phyloP scores from a whole-genome alignment of 2,113 vertebrate species.

The Phyllostomus hastatus region DNA sequence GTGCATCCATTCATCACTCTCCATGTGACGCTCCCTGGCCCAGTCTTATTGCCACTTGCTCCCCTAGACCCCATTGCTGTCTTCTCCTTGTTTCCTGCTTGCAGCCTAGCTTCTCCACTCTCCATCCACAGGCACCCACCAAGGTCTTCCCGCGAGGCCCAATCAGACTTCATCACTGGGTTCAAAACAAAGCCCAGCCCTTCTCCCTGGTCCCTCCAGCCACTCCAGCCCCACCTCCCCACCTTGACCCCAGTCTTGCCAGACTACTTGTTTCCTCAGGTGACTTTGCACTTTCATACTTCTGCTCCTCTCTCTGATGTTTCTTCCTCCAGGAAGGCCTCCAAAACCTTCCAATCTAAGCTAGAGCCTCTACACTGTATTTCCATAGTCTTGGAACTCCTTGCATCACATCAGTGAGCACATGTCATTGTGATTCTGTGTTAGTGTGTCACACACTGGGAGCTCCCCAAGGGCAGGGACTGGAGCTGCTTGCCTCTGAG shows the following conservation, averaged over 20 bases:
- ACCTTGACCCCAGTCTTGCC: not conserved
- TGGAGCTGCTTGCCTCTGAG: not conserved
- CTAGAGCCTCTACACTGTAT: not conserved
- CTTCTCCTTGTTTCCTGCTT: not conserved
- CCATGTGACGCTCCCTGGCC: not conserved
- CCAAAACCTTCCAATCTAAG: not conserved
- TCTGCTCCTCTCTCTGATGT: not conserved
- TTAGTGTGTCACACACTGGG: not conserved
- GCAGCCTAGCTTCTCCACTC: not conserved
- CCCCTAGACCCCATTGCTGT: not conserved
- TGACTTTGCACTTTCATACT: not conserved
- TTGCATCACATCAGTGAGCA: not conserved
- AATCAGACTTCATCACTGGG: not conserved
- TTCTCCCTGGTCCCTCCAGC: not conserved
- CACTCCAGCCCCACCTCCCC: not conserved
- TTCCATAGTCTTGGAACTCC: not conserved
- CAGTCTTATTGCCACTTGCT: no score
- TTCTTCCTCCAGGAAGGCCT: not conserved
- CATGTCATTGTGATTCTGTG: not conserved
- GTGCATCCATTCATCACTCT: not conserved
- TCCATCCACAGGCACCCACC: not conserved
- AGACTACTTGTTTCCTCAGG: not conserved
- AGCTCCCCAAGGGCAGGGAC: not conserved
- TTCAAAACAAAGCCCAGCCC: not conserved
- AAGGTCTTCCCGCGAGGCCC: not conserved